A percentile compares a stretch with the other conserved stretches of the same genome.
Evolutionary conservation across 2,888 invertebrate genomes (phyloP).

Genomic region (Lasius fuliginosus): DNA sequence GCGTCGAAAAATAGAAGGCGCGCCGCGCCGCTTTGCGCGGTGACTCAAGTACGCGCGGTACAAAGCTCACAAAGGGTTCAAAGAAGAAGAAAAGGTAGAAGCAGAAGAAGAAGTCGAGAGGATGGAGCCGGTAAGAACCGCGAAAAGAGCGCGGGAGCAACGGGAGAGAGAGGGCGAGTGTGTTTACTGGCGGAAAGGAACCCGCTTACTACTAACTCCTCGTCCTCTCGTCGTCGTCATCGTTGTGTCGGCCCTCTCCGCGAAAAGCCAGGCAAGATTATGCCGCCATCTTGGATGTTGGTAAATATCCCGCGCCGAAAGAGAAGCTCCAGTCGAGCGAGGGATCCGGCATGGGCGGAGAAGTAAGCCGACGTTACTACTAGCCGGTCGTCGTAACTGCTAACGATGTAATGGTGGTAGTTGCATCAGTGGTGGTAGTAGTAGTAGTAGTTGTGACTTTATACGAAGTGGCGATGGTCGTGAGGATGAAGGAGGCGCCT

Average conservation of each 20-base stretch:
- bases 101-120: slow-evolving; percentile 9
- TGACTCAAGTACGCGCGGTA: slow-evolving; percentile 44
- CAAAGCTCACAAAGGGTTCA: slow-evolving; percentile 42
- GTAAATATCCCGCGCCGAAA: slow-evolving; percentile 85
- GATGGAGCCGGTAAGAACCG: slow-evolving; percentile 39
- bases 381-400: slow-evolving; percentile 46
- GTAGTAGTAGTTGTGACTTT: slow-evolving; percentile 45
- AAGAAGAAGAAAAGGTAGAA: slow-evolving; percentile 30
- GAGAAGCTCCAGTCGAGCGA: slow-evolving; percentile 72
- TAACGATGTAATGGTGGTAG: not conserved
- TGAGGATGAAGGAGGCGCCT: slow-evolving; percentile 26
- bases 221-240: slow-evolving; percentile 70
- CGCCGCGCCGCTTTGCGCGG: slow-evolving; percentile 50
- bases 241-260: slow-evolving; percentile 69
- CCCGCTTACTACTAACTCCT: slow-evolving; percentile 75
- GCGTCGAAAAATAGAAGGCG: slow-evolving; percentile 48
- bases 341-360: slow-evolving; percentile 72
- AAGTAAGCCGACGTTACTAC: slow-evolving; percentile 71
- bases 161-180: slow-evolving; percentile 59
- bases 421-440: slow-evolving; percentile 2
- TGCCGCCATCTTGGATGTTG: slow-evolving; percentile 86
- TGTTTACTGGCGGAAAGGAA: slow-evolving; percentile 73
- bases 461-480: slow-evolving; percentile 26
- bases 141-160: slow-evolving; percentile 7
- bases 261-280: slow-evolving; percentile 83